phyloP scores from a whole-genome alignment of 1,140 invertebrate species.

The Drosophila kepulauana region DNA sequence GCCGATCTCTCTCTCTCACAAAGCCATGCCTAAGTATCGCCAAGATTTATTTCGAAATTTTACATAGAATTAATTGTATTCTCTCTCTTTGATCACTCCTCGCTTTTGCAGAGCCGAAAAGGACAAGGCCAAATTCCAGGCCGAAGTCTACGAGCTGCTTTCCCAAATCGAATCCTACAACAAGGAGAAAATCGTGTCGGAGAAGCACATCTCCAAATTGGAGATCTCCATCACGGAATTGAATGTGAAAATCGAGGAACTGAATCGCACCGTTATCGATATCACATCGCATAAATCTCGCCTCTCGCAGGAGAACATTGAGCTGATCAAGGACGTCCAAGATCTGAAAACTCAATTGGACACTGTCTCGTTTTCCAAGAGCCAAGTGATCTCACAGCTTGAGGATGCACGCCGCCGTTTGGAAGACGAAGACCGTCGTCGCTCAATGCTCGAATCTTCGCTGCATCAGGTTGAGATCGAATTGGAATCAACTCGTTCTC shows the following conservation, averaged over 20 bases:
- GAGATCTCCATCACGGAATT: constrained; percentile 95
- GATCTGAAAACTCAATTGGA: constrained; percentile 97
- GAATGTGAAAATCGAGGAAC: constrained; percentile 96
- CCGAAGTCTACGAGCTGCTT: constrained; percentile 97
- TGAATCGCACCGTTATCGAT: constrained; percentile 97
- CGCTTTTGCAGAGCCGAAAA: constrained; percentile 93
- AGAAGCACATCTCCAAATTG: constrained; percentile 95
- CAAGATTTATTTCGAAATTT: background rate
- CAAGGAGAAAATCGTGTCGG: constrained; percentile 94
- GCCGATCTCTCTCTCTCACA: background rate
- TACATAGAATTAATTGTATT: background rate
- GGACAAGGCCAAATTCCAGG: constrained; percentile 97
- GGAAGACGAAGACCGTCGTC: constrained; percentile 97
- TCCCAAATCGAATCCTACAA: constrained; percentile 96
- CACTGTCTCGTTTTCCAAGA: constrained; percentile 95
- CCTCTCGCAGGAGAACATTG: constrained; percentile 96
- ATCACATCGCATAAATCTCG: constrained; percentile 96
- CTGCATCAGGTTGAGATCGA: constrained; percentile 97
- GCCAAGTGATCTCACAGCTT: constrained; percentile 94
- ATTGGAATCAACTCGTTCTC: constrained; percentile 95
- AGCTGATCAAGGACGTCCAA: constrained; percentile 96
- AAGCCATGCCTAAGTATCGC: constrained; percentile 70
- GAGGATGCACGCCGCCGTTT: constrained; percentile 96
- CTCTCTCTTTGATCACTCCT: constrained; percentile 54
- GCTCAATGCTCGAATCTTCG: constrained; percentile 93